phyloP scores from a whole-genome alignment of 2,888 invertebrate genomes.

The Lochmaea crataegi region DNA sequence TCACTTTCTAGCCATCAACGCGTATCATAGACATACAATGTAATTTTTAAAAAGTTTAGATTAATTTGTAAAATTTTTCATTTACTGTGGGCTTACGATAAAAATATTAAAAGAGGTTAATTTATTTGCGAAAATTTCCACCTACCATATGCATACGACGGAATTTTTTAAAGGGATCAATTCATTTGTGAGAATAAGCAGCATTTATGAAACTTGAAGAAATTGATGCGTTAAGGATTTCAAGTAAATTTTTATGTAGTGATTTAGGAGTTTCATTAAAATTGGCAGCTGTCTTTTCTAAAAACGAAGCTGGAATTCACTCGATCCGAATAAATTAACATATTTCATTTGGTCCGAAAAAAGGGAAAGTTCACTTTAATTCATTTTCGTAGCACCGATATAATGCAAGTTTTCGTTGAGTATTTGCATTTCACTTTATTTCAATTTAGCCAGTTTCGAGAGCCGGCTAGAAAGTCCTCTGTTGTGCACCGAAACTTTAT shows the following conservation, averaged over 20 bases:
- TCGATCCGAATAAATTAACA: conserved; percentile 27
- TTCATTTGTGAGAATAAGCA: no score
- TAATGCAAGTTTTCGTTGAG: conserved; percentile 23
- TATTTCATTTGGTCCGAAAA: conserved; percentile 17
- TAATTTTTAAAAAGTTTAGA: no score
- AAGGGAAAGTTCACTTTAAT: conserved; percentile 28
- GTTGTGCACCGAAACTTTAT: conserved; percentile 32
- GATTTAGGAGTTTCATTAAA: conserved; percentile 16
- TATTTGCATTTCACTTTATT: conserved; percentile 25
- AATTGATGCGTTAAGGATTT: no score
- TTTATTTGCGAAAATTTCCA: no score
- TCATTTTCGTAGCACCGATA: conserved; percentile 5
- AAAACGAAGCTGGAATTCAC: conserved; percentile 18
- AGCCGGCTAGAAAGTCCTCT: background rate
- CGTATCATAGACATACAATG: no score
- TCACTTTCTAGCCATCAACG: no score
- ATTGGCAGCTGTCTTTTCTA: conserved; percentile 19
- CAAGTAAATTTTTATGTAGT: background rate
- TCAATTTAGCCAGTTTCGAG: conserved; percentile 9
- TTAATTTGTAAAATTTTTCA: no score
- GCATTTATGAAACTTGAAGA: no score
- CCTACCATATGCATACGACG: no score
- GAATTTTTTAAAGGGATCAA: no score
- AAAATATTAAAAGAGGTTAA: no score
- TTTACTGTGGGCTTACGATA: no score